phyloP scores from a whole-genome alignment of 1,140 invertebrate species.

The Pogonomyrmex californicus region DNA sequence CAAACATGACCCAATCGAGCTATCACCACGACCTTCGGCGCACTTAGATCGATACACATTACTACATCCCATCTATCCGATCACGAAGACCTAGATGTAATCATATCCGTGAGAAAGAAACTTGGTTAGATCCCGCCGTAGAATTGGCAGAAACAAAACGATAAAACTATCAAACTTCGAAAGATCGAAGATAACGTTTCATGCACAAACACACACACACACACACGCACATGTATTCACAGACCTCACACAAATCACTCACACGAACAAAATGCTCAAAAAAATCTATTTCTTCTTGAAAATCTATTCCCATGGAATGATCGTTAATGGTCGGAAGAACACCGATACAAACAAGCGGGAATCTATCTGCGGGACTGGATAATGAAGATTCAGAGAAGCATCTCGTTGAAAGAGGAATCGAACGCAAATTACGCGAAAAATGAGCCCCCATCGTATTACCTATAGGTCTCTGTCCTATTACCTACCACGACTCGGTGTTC shows the following conservation, averaged over 20 bases:
- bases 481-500: neutral
- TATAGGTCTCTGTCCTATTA: constrained; percentile 7
- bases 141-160: neutral
- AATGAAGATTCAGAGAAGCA: constrained; percentile 18
- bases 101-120: constrained; percentile 48
- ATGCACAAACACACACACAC: no score
- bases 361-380: neutral
- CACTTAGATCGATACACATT: constrained; percentile 57
- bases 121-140: no score
- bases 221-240: no score
- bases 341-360: constrained; percentile 2
- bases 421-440: constrained; percentile 46
- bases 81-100: constrained; percentile 37
- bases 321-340: neutral
- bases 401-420: constrained; percentile 12
- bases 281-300: neutral
- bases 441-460: neutral
- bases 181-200: neutral
- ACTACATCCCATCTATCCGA: neutral
- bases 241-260: no score
- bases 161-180: constrained; percentile 9
- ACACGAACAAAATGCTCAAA: neutral
- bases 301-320: neutral
- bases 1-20: constrained; percentile 54
- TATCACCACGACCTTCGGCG: constrained; percentile 59